Percentiles rank a stretch among this genome's conserved stretches.
These are phyloP conservation scores for Tiphia femorata DNA, from an alignment of 2,888 invertebrate genomes.

Conservation along the genomic window DNA sequence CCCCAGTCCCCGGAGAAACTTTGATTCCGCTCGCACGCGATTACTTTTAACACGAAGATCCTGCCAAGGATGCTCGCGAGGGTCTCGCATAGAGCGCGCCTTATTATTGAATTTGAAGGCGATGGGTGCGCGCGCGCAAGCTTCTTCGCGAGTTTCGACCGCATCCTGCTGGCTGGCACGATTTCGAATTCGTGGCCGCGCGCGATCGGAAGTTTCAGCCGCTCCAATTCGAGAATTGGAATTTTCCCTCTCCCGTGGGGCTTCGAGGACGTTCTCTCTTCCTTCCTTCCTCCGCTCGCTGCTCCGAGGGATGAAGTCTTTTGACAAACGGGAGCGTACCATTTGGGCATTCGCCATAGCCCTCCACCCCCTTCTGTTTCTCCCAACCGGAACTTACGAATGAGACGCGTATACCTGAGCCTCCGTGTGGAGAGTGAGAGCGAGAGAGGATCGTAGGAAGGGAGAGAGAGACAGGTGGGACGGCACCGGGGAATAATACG, in stretches of 20 bases:
- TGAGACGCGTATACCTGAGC: constrained; percentile 18
- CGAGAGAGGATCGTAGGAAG: constrained; percentile 3
- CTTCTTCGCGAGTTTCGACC: background rate
- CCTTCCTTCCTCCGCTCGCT: too few species aligned
- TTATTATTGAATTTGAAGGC: background rate
- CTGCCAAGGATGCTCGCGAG: too few species aligned
- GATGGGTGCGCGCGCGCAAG: background rate
- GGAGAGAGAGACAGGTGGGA: constrained; percentile 10
- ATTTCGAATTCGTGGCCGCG: too few species aligned
- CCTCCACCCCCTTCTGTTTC: constrained; percentile 3
- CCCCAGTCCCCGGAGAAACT: constrained; percentile 21
- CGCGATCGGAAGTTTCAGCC: too few species aligned
- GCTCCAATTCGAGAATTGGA: too few species aligned
- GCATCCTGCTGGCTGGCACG: too few species aligned
- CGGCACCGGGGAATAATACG: constrained; percentile 44
- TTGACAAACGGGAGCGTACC: too few species aligned
- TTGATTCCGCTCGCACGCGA: constrained; percentile 41
- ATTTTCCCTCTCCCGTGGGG: too few species aligned
- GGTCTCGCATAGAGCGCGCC: background rate
- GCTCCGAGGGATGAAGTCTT: too few species aligned
- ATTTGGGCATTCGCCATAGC: too few species aligned
- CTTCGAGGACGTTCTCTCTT: background rate
- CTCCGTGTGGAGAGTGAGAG: constrained; percentile 3
- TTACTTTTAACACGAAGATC: constrained; percentile 23
- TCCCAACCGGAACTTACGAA: constrained; percentile 18